These are phyloP conservation scores for Ischnus inquisitorius DNA, from an alignment of 2,888 invertebrate genomes.

Conservation along the genomic window DNA sequence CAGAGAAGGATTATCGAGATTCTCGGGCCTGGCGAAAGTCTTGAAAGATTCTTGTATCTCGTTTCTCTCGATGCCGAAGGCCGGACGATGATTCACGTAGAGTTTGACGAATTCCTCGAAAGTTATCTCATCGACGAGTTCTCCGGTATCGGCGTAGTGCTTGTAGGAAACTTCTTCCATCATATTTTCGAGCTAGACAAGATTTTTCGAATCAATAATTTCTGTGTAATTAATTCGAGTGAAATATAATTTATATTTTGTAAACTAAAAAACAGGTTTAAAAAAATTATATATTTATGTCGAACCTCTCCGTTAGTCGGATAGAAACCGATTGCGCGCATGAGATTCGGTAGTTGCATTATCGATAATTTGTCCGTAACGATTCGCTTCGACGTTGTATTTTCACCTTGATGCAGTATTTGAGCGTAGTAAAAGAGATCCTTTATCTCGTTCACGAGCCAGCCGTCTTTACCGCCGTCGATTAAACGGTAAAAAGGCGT, in stretches of 20 bases:
- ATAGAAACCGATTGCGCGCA: slow-evolving; percentile 92
- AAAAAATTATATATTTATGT: background rate
- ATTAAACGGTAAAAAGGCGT: slow-evolving; percentile 91
- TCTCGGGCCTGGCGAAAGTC: slow-evolving; percentile 82
- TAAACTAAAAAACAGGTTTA: no score
- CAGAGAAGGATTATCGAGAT: slow-evolving; percentile 78
- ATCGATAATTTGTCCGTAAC: slow-evolving; percentile 89
- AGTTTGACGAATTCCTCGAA: slow-evolving; percentile 90
- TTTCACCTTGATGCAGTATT: slow-evolving; percentile 90
- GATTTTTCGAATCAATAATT: slow-evolving; percentile 1
- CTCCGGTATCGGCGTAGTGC: slow-evolving; percentile 85
- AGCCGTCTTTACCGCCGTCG: slow-evolving; percentile 90
- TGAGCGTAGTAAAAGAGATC: slow-evolving; percentile 93
- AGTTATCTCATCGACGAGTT: slow-evolving; percentile 86
- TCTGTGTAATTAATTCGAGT: no score
- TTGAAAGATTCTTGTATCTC: slow-evolving; percentile 86
- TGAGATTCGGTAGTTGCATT: slow-evolving; percentile 90
- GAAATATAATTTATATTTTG: no score
- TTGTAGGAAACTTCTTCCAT: slow-evolving; percentile 87
- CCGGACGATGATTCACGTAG: slow-evolving; percentile 90
- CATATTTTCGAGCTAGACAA: slow-evolving; percentile 87
- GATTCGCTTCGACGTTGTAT: slow-evolving; percentile 88
- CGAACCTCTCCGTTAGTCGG: slow-evolving; percentile 91
- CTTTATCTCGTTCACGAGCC: slow-evolving; percentile 90
- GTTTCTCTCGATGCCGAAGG: slow-evolving; percentile 86